These are phyloP conservation scores for Drosophila dunni DNA, from an alignment of 1,140 invertebrate genomes.

Conservation along the genomic window DNA sequence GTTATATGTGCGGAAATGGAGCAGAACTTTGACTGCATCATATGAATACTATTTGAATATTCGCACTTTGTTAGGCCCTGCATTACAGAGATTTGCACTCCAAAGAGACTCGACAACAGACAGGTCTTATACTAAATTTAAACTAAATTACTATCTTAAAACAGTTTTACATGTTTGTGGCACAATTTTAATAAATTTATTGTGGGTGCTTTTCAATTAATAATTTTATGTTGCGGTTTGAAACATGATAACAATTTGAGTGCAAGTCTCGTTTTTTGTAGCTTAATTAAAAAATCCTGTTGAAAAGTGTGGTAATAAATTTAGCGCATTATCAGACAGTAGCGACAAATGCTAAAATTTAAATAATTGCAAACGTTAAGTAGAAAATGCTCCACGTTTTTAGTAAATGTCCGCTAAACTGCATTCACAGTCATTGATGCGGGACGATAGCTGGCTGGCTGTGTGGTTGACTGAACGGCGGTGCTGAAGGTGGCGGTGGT, in stretches of 20 bases:
- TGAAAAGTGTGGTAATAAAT: constrained; percentile 51
- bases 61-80: constrained; percentile 43
- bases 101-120: not conserved
- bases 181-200: no score
- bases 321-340: constrained; percentile 36
- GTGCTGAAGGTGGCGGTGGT: constrained; percentile 5
- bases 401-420: constrained; percentile 62
- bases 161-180: no score
- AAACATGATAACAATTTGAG: constrained; percentile 8
- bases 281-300: not conserved
- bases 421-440: constrained; percentile 50
- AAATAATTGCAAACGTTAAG: constrained; percentile 43
- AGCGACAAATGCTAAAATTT: constrained; percentile 40
- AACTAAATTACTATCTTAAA: no score
- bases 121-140: not conserved
- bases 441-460: constrained; percentile 9
- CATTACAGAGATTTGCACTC: constrained; percentile 5
- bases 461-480: not conserved
- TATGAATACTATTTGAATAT: constrained; percentile 66
- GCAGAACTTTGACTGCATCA: constrained; percentile 66
- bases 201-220: no score
- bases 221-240: not conserved
- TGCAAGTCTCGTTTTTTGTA: not conserved
- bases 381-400: constrained; percentile 23
- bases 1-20: constrained; percentile 74